Evolutionary conservation across 2,888 invertebrate genomes (phyloP), one percentile per base, ranked within the genome.

Genomic region (Tenthredo distinguenda): DNA sequence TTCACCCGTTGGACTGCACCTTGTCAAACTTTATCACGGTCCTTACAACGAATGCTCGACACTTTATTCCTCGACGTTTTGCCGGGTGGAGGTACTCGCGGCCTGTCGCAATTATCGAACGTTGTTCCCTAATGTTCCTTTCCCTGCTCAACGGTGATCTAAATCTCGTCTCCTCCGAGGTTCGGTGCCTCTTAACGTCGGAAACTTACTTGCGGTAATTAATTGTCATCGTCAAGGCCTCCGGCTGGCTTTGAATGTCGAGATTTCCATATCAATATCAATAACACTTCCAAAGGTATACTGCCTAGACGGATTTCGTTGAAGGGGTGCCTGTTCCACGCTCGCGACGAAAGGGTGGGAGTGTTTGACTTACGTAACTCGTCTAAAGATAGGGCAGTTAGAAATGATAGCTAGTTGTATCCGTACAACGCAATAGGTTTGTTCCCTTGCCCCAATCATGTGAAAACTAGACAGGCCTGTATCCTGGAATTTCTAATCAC

Each of bases 1-100:
- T 81, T 81, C 81, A 62, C 37, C 21, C 9, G 81, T 21, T 58
- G 58, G 85, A 85, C 87, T 85, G 81, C 86, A 86, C 85, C 84
- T 86, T 85, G 86, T 85, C 86, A 85, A 88, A 86, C 86, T 88
- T 89, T 86, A 87, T 87, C 86, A 84, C 86, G 65, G 76, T 58
- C 31, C 34, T 58, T n/a, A 40, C 2, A 62, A 81, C 37, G n/a
- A 37, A 81, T 62, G 62, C 37, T 12, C 62, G 62, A 81, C 81
- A 43, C 77, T 50, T 47, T 26, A 55, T 77, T 55, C 26, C 77
- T n/a, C 77, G 40, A n/a, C 43, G 72, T 74, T 37, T 9, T 40
- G 26, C 10, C 1, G 10, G 7, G 26, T 74, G 31, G 3, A 15
- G n/a, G 10, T 74, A 21, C 43, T 18, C 43, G n/a, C 43, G 77